A percentile compares a stretch with the other conserved stretches of the same genome.
Evolutionary conservation across 2,113 vertebrate species (phyloP).

Genomic region (Sinosuthora webbiana): DNA sequence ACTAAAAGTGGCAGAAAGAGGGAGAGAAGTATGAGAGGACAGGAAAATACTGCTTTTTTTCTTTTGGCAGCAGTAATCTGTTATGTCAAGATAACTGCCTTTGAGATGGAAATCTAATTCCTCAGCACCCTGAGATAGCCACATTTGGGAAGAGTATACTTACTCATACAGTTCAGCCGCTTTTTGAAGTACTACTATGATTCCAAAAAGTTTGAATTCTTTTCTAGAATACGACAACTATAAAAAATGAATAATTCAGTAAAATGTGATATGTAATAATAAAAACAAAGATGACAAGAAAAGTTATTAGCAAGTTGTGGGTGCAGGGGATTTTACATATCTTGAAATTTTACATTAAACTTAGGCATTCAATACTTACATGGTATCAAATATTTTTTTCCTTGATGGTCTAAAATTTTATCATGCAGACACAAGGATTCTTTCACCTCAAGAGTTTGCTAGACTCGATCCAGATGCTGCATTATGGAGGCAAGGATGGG

Average conservation of each 20-base stretch:
- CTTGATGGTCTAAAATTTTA: not conserved
- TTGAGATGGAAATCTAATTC: not conserved
- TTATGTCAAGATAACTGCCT: not conserved
- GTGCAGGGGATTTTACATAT: not conserved
- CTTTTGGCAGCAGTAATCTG: not conserved
- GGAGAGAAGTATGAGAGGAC: not conserved
- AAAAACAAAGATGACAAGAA: not conserved
- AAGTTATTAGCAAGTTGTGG: not conserved
- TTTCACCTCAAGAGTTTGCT: not conserved
- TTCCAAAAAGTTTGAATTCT: not conserved
- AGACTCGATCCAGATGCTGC: not conserved
- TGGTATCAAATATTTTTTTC: not conserved
- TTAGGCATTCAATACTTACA: not conserved
- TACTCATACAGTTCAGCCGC: not conserved
- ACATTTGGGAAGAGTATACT: not conserved
- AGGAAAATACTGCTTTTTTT: conserved; percentile 6
- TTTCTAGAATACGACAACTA: not conserved
- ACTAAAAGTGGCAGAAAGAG: conserved; percentile 5
- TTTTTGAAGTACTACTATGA: not conserved
- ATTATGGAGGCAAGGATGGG: not conserved
- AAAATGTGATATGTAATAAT: not conserved
- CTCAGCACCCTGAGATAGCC: not conserved
- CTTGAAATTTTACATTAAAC: not conserved
- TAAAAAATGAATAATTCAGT: not conserved
- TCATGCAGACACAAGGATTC: not conserved